Percentiles rank a stretch among this genome's conserved stretches.
Evolutionary conservation across 2,888 invertebrate genomes (phyloP).

Genomic region (Salticus scenicus): DNA sequence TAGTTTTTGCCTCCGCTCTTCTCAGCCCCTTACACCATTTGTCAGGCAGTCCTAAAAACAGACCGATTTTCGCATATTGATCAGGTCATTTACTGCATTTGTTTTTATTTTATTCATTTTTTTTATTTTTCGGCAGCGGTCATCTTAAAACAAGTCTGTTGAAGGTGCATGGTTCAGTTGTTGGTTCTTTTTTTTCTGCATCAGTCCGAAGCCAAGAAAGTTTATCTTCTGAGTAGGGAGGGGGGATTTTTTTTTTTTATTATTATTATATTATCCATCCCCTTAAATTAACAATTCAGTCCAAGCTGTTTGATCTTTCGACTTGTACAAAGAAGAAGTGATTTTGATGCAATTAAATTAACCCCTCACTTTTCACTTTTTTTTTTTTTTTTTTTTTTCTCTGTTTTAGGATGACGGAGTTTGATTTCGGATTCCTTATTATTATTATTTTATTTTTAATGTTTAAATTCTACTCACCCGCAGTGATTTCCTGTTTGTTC

Average conservation of each 20-base stretch:
- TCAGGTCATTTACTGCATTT: slow-evolving; percentile 9
- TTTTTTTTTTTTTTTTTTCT: not conserved
- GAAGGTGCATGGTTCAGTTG: not conserved
- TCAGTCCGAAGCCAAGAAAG: not conserved
- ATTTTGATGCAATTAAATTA: not conserved
- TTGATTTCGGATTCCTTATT: not conserved
- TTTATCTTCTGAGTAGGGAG: not conserved
- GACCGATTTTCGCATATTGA: slow-evolving; percentile 19
- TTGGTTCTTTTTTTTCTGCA: not conserved
- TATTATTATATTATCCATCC: too few species aligned
- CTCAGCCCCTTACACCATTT: not conserved
- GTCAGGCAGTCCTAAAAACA: not conserved
- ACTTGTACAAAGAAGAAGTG: not conserved
- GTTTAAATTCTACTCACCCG: not conserved
- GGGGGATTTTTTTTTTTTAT: not conserved
- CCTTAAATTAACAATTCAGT: not conserved
- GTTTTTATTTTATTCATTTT: not conserved
- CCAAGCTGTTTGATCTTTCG: not conserved
- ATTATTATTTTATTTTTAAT: not conserved
- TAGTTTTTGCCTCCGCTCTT: not conserved
- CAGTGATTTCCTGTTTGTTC: not conserved
- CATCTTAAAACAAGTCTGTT: not conserved
- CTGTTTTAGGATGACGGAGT: not conserved
- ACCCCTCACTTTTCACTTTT: not conserved
- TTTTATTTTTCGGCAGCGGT: not conserved